Percentiles rank a stretch among this genome's conserved stretches.
Conservation (phyloP, 2,888 invertebrate genomes). For the Drosophila stalkeri region DNA sequence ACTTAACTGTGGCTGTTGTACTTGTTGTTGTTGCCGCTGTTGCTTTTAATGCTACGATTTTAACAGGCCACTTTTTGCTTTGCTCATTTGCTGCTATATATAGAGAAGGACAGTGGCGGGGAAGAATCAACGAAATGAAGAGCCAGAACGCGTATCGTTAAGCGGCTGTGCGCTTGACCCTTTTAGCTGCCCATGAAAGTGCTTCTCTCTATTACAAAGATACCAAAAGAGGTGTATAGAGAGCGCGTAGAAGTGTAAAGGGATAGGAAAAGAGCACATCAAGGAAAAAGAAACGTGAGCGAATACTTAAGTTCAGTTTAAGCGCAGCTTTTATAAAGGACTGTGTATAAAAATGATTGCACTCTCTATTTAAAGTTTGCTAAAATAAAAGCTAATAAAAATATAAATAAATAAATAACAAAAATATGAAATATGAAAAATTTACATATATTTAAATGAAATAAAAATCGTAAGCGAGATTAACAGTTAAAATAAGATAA, state of each 20-base stretch:
- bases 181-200: conserved; percentile 33
- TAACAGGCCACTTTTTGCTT: conserved; percentile 18
- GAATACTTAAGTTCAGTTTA: neutral
- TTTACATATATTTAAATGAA: neutral
- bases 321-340: conserved; percentile 11
- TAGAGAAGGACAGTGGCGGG: neutral
- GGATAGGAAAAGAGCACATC: neutral
- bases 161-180: conserved; percentile 37
- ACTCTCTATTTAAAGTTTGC: neutral
- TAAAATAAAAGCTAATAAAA: neutral
- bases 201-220: neutral
- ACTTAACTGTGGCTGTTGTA: conserved; percentile 37
- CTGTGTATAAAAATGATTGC: neutral
- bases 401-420: neutral
- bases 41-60: conserved; percentile 15
- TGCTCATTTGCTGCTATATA: conserved; percentile 6
- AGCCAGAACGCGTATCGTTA: conserved; percentile 24
- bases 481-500: neutral
- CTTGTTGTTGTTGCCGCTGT: conserved; percentile 13
- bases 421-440: too few relatives aligned
- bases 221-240: neutral
- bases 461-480: neutral
- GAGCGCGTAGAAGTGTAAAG: neutral
- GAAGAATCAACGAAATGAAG: conserved; percentile 20
- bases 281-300: neutral